Conservation (phyloP, 2,888 invertebrate genomes). For the Onthophagus sagittarius region DNA sequence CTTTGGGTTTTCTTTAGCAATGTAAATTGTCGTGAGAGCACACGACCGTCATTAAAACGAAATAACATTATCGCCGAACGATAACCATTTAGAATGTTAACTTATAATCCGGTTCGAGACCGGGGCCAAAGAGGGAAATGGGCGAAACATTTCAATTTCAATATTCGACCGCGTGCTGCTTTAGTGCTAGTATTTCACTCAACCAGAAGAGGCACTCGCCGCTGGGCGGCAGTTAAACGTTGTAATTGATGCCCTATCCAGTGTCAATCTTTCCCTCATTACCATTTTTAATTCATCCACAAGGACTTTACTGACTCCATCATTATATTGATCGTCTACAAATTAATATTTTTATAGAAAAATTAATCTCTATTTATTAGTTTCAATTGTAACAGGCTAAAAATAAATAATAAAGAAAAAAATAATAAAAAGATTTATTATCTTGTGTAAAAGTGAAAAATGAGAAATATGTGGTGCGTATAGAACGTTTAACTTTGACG, state of each 20-base stretch:
- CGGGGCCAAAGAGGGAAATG: neutral
- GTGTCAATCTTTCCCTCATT: slow-evolving; percentile 29
- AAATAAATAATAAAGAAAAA: no score
- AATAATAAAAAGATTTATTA: no score
- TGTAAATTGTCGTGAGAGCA: neutral
- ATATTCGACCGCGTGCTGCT: slow-evolving; percentile 46
- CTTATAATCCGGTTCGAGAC: neutral
- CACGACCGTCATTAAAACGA: neutral
- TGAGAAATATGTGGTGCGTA: neutral
- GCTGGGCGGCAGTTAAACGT: slow-evolving; percentile 31
- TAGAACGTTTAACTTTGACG: neutral
- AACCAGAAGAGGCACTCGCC: slow-evolving; percentile 34
- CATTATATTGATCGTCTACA: no score
- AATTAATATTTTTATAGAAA: no score
- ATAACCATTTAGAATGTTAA: neutral
- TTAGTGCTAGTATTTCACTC: slow-evolving; percentile 47
- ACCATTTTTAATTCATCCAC: slow-evolving; percentile 27
- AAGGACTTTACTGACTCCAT: neutral
- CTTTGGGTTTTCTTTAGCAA: neutral
- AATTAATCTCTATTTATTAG: no score
- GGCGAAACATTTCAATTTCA: slow-evolving; percentile 44
- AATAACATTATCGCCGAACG: neutral
- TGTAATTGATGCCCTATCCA: slow-evolving; percentile 31
- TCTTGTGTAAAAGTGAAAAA: neutral
- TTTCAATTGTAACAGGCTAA: no score